Conservation (phyloP, 2,888 invertebrate genomes). For the Suillia variegata region DNA sequence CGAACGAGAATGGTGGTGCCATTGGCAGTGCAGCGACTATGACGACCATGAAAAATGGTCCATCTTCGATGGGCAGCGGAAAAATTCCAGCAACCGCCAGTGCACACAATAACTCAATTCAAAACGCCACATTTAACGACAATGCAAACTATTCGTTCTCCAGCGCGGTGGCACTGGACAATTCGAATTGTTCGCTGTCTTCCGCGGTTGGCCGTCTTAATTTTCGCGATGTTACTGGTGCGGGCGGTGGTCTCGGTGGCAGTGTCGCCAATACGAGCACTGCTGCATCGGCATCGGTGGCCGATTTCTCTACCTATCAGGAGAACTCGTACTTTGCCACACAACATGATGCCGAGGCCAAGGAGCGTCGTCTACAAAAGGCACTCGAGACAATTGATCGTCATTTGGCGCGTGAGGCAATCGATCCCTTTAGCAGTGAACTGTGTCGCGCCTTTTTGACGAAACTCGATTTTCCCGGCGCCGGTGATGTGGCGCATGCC, state of each 20-base stretch:
- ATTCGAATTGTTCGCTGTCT: slow-evolving; percentile 55
- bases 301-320: slow-evolving; percentile 59
- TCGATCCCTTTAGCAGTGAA: slow-evolving; percentile 84
- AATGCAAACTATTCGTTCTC: slow-evolving; percentile 57
- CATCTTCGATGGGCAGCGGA: too few species aligned
- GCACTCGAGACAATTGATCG: slow-evolving; percentile 56
- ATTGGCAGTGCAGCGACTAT: slow-evolving; percentile 25
- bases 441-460: slow-evolving; percentile 74
- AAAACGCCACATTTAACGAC: slow-evolving; percentile 52
- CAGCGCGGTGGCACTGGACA: slow-evolving; percentile 52
- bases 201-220: slow-evolving; percentile 53
- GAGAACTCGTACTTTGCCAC: slow-evolving; percentile 61
- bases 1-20: slow-evolving; percentile 34
- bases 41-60: slow-evolving; percentile 39
- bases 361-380: slow-evolving; percentile 55
- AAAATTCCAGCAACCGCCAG: too few species aligned
- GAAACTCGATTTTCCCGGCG: slow-evolving; percentile 75
- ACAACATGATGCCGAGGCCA: slow-evolving; percentile 57
- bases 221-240: slow-evolving; percentile 45
- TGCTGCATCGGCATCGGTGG: slow-evolving; percentile 36
- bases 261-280: slow-evolving; percentile 18
- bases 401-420: slow-evolving; percentile 58
- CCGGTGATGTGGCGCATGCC: slow-evolving; percentile 64
- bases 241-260: slow-evolving; percentile 10
- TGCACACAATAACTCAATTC: slow-evolving; percentile 29